Conservation (phyloP, 2,797 vertebrate genomes). For the Pipistrellus kuhlii region DNA sequence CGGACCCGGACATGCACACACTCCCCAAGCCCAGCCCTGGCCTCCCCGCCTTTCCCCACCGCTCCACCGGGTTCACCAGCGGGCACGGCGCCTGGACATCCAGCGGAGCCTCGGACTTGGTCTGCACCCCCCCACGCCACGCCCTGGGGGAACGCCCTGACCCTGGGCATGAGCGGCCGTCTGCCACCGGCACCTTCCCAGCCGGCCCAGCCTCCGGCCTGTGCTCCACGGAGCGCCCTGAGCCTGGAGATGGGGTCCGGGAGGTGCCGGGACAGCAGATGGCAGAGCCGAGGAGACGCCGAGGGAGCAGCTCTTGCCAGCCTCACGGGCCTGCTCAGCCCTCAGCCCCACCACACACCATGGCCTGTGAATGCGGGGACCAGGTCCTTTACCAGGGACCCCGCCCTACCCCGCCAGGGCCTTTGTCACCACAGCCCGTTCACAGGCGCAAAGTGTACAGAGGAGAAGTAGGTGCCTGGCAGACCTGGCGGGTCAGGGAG, state of each 20-base stretch:
- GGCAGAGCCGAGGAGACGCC: neutral
- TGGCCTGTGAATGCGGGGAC: no score
- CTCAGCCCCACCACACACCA: neutral
- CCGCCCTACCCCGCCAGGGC: neutral
- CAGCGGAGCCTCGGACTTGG: neutral
- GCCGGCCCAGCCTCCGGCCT: neutral
- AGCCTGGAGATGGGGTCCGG: neutral
- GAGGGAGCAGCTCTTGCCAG: rapidly evolving
- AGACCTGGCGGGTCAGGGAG: neutral
- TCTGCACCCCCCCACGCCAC: neutral
- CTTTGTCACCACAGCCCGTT: neutral
- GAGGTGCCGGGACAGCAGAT: rapidly evolving
- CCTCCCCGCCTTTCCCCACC: neutral
- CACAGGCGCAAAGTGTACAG: neutral
- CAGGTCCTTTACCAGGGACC: neutral
- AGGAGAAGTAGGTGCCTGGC: neutral
- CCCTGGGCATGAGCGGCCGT: neutral
- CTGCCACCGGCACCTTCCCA: no score
- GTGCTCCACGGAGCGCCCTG: neutral
- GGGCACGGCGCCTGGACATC: neutral
- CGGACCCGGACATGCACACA: rapidly evolving
- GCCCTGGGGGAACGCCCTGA: neutral
- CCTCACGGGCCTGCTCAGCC: neutral
- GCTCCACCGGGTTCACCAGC: neutral
- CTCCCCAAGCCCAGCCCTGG: neutral